Evolutionary conservation across 2,797 vertebrate species (phyloP).

Genomic region (Aplochiton taeniatus): DNA sequence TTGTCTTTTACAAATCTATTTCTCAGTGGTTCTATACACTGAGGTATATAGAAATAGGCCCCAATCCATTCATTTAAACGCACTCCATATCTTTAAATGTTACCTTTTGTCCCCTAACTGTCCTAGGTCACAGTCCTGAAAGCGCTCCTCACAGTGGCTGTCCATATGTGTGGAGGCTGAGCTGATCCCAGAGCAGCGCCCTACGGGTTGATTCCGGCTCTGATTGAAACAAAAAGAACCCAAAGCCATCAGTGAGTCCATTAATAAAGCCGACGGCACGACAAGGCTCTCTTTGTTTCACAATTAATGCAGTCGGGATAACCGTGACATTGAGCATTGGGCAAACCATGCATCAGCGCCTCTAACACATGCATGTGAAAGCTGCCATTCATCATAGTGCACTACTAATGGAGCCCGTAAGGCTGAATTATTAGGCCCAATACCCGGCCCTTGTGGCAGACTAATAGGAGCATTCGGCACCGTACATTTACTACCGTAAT

Average conservation of each 20-base stretch:
- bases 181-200: conserved; percentile 37
- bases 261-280: conserved; percentile 55
- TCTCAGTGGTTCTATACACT: background rate
- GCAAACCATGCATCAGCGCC: conserved; percentile 59
- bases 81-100: too few species aligned
- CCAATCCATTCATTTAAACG: background rate
- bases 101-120: too few species aligned
- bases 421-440: conserved; percentile 67
- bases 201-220: conserved; percentile 54
- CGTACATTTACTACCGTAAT: conserved; percentile 45
- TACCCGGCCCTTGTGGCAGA: conserved; percentile 66
- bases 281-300: conserved; percentile 68
- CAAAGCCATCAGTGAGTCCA: conserved; percentile 49
- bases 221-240: conserved; percentile 53
- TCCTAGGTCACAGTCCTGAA: too few species aligned
- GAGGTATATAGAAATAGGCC: background rate
- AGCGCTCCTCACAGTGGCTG: too few species aligned
- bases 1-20: background rate
- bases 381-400: conserved; percentile 62
- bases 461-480: conserved; percentile 54
- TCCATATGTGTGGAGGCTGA: conserved; percentile 7
- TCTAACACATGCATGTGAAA: too few species aligned
- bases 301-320: conserved; percentile 71
- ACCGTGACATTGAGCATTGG: conserved; percentile 63
- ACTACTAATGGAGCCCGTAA: conserved; percentile 59